Percentiles rank a stretch among this genome's conserved stretches.
These are phyloP conservation scores for Liasis olivaceus DNA, from an alignment of 2,797 vertebrate genomes.

Conservation along the genomic window DNA sequence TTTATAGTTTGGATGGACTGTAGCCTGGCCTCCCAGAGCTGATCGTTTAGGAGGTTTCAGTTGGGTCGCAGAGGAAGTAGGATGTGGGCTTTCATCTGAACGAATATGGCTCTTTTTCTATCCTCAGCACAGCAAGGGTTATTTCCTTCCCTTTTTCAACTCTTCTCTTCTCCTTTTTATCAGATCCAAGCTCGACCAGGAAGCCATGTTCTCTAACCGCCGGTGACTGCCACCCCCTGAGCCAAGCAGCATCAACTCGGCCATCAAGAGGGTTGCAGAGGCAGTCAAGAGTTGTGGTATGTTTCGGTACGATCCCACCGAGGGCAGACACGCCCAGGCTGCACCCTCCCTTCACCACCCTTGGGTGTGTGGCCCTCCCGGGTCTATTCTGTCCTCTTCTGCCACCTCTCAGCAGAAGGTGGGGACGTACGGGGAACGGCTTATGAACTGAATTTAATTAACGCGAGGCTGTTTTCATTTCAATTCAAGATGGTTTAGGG, in stretches of 20 bases:
- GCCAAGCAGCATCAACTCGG: slow-evolving; percentile 65
- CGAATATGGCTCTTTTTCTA: background rate
- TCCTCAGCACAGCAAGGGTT: background rate
- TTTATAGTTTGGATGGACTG: too few relatives aligned
- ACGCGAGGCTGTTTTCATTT: background rate
- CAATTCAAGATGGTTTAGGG: background rate
- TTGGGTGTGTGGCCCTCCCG: background rate
- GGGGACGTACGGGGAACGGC: background rate
- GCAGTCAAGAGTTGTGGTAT: slow-evolving; percentile 88
- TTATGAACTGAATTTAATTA: background rate
- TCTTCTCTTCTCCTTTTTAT: slow-evolving; percentile 32
- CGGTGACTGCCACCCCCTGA: slow-evolving; percentile 73
- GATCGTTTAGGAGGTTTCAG: too few relatives aligned
- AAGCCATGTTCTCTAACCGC: slow-evolving; percentile 82
- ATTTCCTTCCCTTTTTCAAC: background rate
- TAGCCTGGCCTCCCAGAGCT: too few relatives aligned
- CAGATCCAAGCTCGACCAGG: slow-evolving; percentile 83
- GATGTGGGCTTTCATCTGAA: background rate
- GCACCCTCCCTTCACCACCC: background rate
- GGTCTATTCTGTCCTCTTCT: background rate
- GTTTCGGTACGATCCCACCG: background rate
- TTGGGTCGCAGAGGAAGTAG: too few relatives aligned
- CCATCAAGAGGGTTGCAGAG: slow-evolving; percentile 77
- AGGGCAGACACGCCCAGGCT: background rate
- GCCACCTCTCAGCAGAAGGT: background rate